A percentile compares a stretch with the other conserved stretches of the same genome.
These are phyloP conservation scores for Criorhina ranunculi DNA, from an alignment of 2,888 invertebrate species.

Conservation along the genomic window DNA sequence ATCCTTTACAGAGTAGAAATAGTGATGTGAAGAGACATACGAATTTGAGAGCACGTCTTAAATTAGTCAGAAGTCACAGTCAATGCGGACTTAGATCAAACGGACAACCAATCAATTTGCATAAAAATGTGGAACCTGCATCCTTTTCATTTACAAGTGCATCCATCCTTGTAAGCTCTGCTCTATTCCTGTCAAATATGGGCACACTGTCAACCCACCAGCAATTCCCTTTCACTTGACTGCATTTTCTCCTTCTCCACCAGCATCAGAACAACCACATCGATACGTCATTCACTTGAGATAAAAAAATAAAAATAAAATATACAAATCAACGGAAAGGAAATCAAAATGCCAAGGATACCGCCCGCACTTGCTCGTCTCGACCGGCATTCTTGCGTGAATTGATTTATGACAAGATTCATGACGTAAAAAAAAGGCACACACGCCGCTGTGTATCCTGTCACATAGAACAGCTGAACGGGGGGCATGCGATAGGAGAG, in stretches of 20 bases:
- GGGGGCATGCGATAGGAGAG: constrained; percentile 7
- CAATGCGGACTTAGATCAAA: constrained; percentile 10
- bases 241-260: constrained; percentile 49
- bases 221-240: constrained; percentile 61
- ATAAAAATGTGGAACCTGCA: constrained; percentile 24
- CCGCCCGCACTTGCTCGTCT: not conserved
- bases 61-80: too few relatives aligned
- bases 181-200: constrained; percentile 36
- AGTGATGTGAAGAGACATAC: too few relatives aligned
- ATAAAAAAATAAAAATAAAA: constrained; percentile 24
- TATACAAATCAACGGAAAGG: constrained; percentile 32
- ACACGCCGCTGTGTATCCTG: constrained; percentile 35
- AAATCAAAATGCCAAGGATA: constrained; percentile 65
- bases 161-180: constrained; percentile 10
- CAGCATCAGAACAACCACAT: constrained; percentile 44
- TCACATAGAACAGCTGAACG: constrained; percentile 35
- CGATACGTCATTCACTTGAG: constrained; percentile 41
- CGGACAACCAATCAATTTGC: constrained; percentile 32
- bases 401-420: constrained; percentile 70
- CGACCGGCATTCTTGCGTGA: constrained; percentile 15
- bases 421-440: constrained; percentile 56
- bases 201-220: constrained; percentile 47
- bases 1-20: too few relatives aligned
- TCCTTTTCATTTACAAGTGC: constrained; percentile 44
- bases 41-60: too few relatives aligned